A percentile compares a stretch with the other conserved stretches of the same genome.
phyloP scores from a whole-genome alignment of 2,797 vertebrate species.

The Xerus rutilus region DNA sequence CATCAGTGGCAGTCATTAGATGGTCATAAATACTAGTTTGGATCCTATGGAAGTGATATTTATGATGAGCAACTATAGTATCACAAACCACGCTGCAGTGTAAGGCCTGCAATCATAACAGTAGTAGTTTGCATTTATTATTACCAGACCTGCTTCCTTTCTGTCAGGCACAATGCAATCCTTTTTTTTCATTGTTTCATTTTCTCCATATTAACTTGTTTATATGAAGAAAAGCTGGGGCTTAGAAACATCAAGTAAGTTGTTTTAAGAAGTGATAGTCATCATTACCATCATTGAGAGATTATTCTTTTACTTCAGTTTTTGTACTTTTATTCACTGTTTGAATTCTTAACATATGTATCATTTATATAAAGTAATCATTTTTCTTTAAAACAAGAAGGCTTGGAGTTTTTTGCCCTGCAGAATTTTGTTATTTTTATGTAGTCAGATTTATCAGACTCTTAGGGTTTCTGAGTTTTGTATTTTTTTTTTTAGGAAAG shows the following conservation, averaged over 20 bases:
- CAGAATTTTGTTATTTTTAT: conserved; percentile 29
- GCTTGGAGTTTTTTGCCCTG: not conserved
- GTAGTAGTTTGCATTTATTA: not conserved
- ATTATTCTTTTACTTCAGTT: not conserved
- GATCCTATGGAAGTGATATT: not conserved
- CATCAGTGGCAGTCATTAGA: not conserved
- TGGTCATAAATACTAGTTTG: not conserved
- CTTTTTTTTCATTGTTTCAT: not conserved
- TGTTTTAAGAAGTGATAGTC: conserved; percentile 9
- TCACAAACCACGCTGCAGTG: not conserved
- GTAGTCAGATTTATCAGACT: not conserved
- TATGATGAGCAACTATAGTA: not conserved
- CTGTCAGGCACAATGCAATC: not conserved
- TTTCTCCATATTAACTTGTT: not conserved
- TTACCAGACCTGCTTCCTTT: not conserved
- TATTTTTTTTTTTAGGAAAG: not conserved
- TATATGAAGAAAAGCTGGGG: not conserved
- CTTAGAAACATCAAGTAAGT: not conserved
- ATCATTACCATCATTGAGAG: not conserved
- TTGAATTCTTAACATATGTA: conserved; percentile 4
- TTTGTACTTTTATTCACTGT: not conserved
- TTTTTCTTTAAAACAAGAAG: conserved; percentile 45
- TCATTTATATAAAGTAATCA: conserved; percentile 4
- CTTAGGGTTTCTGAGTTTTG: conserved; percentile 36
- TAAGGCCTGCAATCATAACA: not conserved